Evolutionary conservation across 2,113 vertebrate species (phyloP), one percentile per base, ranked within the genome.

Genomic region (Hemicordylus capensis): DNA sequence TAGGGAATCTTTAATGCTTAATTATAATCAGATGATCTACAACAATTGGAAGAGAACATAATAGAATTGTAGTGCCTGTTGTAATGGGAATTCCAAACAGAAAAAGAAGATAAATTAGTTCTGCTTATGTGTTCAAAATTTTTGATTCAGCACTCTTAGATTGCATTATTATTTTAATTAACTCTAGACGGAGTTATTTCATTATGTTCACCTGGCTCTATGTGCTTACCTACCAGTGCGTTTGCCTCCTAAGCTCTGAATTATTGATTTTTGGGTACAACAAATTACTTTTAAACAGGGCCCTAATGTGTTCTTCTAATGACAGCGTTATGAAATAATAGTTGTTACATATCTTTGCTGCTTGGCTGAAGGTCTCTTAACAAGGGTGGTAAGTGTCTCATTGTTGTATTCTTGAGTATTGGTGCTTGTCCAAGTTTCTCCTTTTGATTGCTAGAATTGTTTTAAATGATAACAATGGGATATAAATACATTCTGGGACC

Each of bases 131-230:
- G 42, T 84, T 86, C 76, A 84, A 64, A 85, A 76, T 31, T 15
- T 80, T 89, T 37, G 63, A 11, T 87, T 80, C 12, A 51, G 12
- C 42, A 20, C 80, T 80, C n/a, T 84, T 72, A 70, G 19, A 83
- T 73, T 82, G 6, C 70, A 42, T 84, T 51, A 87, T 93, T 89
- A 66, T 81, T 89, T 56, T 83, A 88, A 86, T 86, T 77, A 87
- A 74, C 1, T 24, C 1, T 46, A 80, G 80, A 46, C 37, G 72
- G 3, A 76, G 69, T 89, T 85, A 3, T 82, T 61, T 90, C 31
- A 89, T 4, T 77, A 69, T 80, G 9, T 85, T 61, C 48, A 82
- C 10, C 9, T 86, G 80, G 6, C 46, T 81, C 28, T 82, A 9
- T 7, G 66, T 83, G 64, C 75, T 58, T 59, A 10, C 46, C 31